phyloP scores from a whole-genome alignment of 2,797 vertebrate genomes.

The Acrocephalus scirpaceus region DNA sequence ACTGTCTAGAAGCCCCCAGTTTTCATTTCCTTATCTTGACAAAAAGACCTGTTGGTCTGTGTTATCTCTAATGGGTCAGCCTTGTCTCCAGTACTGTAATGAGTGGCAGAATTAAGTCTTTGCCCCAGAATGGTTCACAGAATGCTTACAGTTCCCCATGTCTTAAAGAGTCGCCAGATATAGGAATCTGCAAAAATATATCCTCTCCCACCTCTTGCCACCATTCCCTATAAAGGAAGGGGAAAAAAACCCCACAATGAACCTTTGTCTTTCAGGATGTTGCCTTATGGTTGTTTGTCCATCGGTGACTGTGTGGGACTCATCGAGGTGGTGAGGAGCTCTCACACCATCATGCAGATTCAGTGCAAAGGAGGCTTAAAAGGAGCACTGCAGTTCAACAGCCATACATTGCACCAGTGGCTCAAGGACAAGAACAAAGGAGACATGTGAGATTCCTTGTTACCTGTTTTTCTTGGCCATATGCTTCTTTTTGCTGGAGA shows the following conservation, averaged over 20 bases:
- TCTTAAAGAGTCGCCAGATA: not conserved
- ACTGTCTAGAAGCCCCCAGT: not conserved
- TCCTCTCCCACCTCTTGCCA: not conserved
- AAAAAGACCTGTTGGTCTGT: not conserved
- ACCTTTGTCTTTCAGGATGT: constrained; percentile 76
- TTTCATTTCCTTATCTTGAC: not conserved
- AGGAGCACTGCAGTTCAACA: constrained; percentile 85
- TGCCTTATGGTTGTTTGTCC: constrained; percentile 84
- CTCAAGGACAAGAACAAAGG: constrained; percentile 88
- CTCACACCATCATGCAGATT: constrained; percentile 86
- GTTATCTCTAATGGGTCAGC: not conserved
- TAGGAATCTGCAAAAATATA: not conserved
- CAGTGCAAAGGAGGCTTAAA: constrained; percentile 86
- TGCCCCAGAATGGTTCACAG: not conserved
- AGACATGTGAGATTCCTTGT: constrained; percentile 77
- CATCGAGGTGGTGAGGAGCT: constrained; percentile 84
- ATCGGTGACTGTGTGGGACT: constrained; percentile 86
- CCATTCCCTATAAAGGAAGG: not conserved
- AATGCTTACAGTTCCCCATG: not conserved
- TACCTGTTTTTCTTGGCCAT: not conserved
- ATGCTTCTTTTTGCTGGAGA: not conserved
- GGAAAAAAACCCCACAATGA: rapidly evolving
- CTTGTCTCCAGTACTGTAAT: not conserved
- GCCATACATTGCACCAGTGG: constrained; percentile 85
- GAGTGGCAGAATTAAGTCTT: not conserved